Evolutionary conservation across 2,888 invertebrate species (phyloP), one percentile per base, ranked within the genome.

Genomic region (Stenurella melanura): DNA sequence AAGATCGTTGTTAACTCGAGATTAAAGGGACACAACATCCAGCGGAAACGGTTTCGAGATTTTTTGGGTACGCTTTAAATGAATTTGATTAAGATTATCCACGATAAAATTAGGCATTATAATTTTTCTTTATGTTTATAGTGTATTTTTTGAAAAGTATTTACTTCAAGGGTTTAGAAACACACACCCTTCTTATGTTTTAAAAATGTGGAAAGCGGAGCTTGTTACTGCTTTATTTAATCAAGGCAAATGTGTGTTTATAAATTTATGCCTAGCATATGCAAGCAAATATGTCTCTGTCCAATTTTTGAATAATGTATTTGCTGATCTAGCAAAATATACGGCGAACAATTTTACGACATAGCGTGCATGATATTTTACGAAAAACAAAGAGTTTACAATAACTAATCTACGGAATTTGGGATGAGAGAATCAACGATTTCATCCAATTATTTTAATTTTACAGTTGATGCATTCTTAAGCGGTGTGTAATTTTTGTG

Each of bases 241-340:
- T 1, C 42, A 42, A 42, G 4, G 12, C 11, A 15, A 42, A 42
- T 11, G 12, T 15, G 11, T 15, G 42, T 42, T 50, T 50, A 50
- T 5, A 50, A 50, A 50, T 50, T 15, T 50, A n/a, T 42, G 12
- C 42, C 12, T 12, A 12, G 42, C 42, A 1, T 12, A 42, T 34
- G 42, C 15, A 50, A 5, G 7, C 50, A 50, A 15, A n/a, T 4
- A 6, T n/a, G 50, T 26, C 1, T 18, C 58, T 11, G 21, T 21
- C 18, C 21, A 18, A 15, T 58, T 21, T 21, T 12, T 60, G 30
- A 63, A 63, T 30, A 17, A 63, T 63, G n/a, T n/a, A 63, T 17
- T 4, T 63, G 61, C 15, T 34, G 34, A 63, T 63, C n/a, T 63
- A 63, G 17, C 34, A 34, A 30, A 63, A 63, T 34, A 17, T 5